Evolutionary conservation across 1,140 invertebrate species (phyloP), one percentile per base, ranked within the genome.

Genomic region (Panagrolaimus sp.): DNA sequence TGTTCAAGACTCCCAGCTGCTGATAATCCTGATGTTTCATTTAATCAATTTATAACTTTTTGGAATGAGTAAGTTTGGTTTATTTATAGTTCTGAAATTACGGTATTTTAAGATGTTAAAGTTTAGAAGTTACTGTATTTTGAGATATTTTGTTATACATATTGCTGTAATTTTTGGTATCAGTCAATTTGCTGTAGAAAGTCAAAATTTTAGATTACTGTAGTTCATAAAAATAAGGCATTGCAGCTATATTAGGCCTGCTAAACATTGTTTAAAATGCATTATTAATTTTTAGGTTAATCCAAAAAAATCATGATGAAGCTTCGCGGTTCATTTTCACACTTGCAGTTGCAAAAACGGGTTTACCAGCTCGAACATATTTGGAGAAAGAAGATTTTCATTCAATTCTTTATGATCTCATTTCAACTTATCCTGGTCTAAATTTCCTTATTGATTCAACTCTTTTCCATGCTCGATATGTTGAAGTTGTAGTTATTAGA

Each of bases 371-470:
- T 45, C 74, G 84, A 43, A 86, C 84, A 75, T 87, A 86, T 78
- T 72, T 89, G 32, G 73, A 86, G 15, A 85, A 85, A 48, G 87
- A 88, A 14, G 95, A 98, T 85, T 90, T 98, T 82, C 90, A 94
- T 75, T 89, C 91, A 44, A 78, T 78, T 55, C 69, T 95, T 48
- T 91, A 98, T 86, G 96, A 99, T 86, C 92, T 99, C 1, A 94
- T 99, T 26, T 94, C 98, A 83, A 94, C 94, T n/a, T 95, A 99
- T 88, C 95, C 96, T 4, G 96, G 96, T 55, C 87, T 98, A 68
- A 92, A 89, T 47, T 98, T 98, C 86, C 88, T 98, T 15, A 93
- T 94, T 84, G 93, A 96, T 85, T 93, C 95, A 62, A 91, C 91
- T 14, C 94, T 98, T 86, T 99, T 98, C 86, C 96, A 98, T 88